phyloP scores from a whole-genome alignment of 2,888 invertebrate species.

The Catocala sponsa region DNA sequence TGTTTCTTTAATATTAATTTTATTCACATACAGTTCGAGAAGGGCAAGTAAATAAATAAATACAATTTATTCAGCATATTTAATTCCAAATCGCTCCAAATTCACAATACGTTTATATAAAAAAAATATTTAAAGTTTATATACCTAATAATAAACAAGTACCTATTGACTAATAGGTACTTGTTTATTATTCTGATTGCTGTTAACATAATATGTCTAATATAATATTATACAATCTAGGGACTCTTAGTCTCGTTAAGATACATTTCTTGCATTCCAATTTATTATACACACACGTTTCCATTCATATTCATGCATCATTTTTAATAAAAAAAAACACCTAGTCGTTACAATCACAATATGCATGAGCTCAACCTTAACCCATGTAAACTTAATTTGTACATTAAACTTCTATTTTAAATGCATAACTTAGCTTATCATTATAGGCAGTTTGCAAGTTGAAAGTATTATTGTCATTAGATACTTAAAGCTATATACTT shows the following conservation, averaged over 20 bases:
- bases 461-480: constrained; percentile 65
- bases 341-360: constrained; percentile 74
- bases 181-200: constrained; percentile 47
- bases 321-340: constrained; percentile 48
- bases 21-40: no score
- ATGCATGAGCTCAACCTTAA: constrained; percentile 68
- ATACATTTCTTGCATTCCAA: constrained; percentile 55
- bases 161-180: no score
- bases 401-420: constrained; percentile 80
- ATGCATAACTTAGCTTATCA: constrained; percentile 74
- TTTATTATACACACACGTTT: constrained; percentile 55
- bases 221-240: constrained; percentile 61
- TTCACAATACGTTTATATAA: constrained; percentile 53
- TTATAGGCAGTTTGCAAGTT: constrained; percentile 59
- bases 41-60: constrained; percentile 7
- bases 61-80: constrained; percentile 42
- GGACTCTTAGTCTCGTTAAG: constrained; percentile 61
- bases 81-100: constrained; percentile 50
- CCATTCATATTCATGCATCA: constrained; percentile 47
- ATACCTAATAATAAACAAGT: constrained; percentile 63
- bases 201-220: constrained; percentile 46
- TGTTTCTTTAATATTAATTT: no score
- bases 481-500: constrained; percentile 56
- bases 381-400: constrained; percentile 83
- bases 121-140: constrained; percentile 64